These are phyloP conservation scores for Chrysaora quinquecirrha DNA, from an alignment of 30 jellyfish, hydroid and myxozoan genomes.

Conservation along the genomic window DNA sequence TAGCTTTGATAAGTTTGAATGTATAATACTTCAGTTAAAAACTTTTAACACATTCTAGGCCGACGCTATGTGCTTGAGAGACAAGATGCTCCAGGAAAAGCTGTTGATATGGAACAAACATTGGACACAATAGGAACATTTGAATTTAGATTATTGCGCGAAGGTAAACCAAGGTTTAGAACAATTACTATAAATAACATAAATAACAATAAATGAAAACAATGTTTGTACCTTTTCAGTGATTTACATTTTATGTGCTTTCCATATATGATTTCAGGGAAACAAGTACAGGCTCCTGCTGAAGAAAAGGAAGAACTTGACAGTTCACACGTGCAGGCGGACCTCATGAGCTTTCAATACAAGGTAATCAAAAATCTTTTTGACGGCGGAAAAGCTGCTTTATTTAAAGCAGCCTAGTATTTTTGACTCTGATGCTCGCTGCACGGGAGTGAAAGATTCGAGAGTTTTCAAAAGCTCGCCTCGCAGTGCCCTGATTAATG, in stretches of 20 bases:
- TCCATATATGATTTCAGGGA: no score
- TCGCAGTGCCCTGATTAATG: no score
- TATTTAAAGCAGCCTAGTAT: neutral
- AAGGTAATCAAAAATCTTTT: constrained; percentile 58
- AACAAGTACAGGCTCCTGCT: constrained; percentile 53
- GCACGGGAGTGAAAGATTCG: no score
- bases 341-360: constrained; percentile 88
- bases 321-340: constrained; percentile 87
- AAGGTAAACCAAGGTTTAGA: constrained; percentile 32
- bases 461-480: no score
- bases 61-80: constrained; percentile 82
- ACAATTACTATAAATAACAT: no score
- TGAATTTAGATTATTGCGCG: constrained; percentile 70
- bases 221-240: no score
- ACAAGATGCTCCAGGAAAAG: constrained; percentile 78
- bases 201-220: no score
- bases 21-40: no score
- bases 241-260: no score
- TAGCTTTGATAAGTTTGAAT: no score
- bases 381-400: neutral
- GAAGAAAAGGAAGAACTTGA: constrained; percentile 50
- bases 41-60: no score
- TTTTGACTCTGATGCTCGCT: no score
- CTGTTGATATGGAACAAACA: constrained; percentile 91
- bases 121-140: constrained; percentile 88